These are phyloP conservation scores for Seriola aureovittata DNA, from an alignment of 2,113 vertebrate genomes.

Conservation along the genomic window DNA sequence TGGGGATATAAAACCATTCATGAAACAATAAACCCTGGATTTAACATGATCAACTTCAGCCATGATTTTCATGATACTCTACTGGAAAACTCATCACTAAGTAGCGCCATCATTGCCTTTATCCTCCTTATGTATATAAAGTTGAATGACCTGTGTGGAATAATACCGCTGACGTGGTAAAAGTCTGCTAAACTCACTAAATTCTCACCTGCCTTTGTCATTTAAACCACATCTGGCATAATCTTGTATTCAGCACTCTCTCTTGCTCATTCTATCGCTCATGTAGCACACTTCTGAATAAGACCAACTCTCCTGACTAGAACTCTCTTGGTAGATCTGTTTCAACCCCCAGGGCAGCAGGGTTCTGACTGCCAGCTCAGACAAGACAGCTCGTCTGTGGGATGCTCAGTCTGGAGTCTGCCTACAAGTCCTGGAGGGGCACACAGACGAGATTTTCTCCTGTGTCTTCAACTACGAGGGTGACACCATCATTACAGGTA, in stretches of 20 bases:
- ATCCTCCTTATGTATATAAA: constrained; percentile 47
- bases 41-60: constrained; percentile 39
- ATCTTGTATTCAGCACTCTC: constrained; percentile 48
- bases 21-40: constrained; percentile 10
- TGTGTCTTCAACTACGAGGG: constrained; percentile 96
- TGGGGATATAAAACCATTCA: constrained; percentile 46
- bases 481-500: constrained; percentile 88
- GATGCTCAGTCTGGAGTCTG: constrained; percentile 90
- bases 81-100: constrained; percentile 21
- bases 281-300: constrained; percentile 19
- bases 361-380: constrained; percentile 92
- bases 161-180: constrained; percentile 35
- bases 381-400: constrained; percentile 96
- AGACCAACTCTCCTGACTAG: constrained; percentile 1
- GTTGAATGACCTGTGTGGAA: constrained; percentile 36
- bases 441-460: constrained; percentile 95
- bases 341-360: constrained; percentile 93
- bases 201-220: constrained; percentile 3
- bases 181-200: constrained; percentile 15
- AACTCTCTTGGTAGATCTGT: constrained; percentile 87
- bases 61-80: constrained; percentile 46
- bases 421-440: constrained; percentile 92
- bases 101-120: constrained; percentile 5
- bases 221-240: constrained; percentile 26
- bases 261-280: constrained; percentile 7